Evolutionary conservation across 2,888 invertebrate genomes (phyloP).

Genomic region (Dexiosoma caninum): DNA sequence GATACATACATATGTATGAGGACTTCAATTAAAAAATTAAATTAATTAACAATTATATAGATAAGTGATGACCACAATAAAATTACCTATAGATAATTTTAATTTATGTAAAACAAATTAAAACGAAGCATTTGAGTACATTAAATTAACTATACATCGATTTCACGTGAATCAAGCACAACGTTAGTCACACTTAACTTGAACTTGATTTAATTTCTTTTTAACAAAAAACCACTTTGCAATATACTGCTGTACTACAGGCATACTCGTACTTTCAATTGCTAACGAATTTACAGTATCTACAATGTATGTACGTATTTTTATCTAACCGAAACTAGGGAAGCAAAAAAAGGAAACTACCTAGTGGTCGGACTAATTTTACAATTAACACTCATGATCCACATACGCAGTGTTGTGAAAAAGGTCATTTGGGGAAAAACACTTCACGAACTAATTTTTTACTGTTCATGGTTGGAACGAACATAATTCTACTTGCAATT

Average conservation of each 20-base stretch:
- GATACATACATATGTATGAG: too few relatives aligned
- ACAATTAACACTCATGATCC: slow-evolving; percentile 16
- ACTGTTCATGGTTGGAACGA: slow-evolving; percentile 9
- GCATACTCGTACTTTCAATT: too few relatives aligned
- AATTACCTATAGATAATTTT: background rate
- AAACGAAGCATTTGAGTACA: background rate
- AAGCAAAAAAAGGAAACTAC: slow-evolving; percentile 8
- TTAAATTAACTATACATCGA: background rate
- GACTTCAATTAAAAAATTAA: too few relatives aligned
- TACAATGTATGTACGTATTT: too few relatives aligned
- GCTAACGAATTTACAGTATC: too few relatives aligned
- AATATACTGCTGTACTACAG: too few relatives aligned
- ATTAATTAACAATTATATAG: background rate
- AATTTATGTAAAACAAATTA: background rate
- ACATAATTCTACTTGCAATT: background rate
- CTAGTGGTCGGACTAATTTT: background rate
- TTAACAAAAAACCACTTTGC: too few relatives aligned
- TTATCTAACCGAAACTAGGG: slow-evolving; percentile 9
- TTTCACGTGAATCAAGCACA: slow-evolving; percentile 6
- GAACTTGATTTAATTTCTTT: slow-evolving; percentile 42
- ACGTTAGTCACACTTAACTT: slow-evolving; percentile 22
- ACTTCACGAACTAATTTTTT: background rate
- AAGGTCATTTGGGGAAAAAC: slow-evolving; percentile 5
- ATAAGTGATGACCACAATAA: background rate
- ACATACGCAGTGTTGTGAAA: slow-evolving; percentile 40